phyloP scores from a whole-genome alignment of 1,140 invertebrate genomes.

The Melitaea cinxia region DNA sequence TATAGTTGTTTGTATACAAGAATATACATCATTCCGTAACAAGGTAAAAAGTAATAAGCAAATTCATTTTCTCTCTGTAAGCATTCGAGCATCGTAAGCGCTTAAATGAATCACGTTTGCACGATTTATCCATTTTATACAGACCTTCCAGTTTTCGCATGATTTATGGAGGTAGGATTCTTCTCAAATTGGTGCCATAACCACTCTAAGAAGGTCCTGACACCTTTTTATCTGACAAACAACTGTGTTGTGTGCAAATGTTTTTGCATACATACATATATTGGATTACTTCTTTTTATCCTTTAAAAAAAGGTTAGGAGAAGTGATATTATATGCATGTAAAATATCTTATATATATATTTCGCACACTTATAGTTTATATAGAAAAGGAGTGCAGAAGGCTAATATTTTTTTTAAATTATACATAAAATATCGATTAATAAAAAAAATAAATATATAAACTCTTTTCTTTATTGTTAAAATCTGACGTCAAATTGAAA shows the following conservation, averaged over 20 bases:
- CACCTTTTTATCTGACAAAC: background rate
- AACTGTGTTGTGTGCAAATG: background rate
- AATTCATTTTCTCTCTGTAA: conserved; percentile 14
- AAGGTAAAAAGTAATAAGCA: conserved; percentile 1
- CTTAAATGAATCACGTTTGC: conserved; percentile 25
- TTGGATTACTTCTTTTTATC: no score
- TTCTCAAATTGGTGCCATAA: background rate
- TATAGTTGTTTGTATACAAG: background rate
- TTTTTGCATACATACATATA: background rate
- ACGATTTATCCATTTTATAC: conserved; percentile 22
- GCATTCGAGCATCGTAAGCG: conserved; percentile 5
- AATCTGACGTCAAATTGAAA: no score
- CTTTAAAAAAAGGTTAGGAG: no score
- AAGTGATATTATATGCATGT: no score
- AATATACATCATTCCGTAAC: background rate
- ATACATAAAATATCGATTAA: no score
- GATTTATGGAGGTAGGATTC: background rate
- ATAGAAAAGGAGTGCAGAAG: no score
- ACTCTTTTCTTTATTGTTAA: no score
- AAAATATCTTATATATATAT: no score
- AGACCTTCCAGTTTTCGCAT: conserved; percentile 15
- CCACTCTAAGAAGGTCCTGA: conserved; percentile 1
- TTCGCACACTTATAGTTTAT: no score
- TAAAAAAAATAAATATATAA: no score
- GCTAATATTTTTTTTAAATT: no score